These are phyloP conservation scores for Fopius arisanus DNA, from an alignment of 1,140 invertebrate species.

Conservation along the genomic window DNA sequence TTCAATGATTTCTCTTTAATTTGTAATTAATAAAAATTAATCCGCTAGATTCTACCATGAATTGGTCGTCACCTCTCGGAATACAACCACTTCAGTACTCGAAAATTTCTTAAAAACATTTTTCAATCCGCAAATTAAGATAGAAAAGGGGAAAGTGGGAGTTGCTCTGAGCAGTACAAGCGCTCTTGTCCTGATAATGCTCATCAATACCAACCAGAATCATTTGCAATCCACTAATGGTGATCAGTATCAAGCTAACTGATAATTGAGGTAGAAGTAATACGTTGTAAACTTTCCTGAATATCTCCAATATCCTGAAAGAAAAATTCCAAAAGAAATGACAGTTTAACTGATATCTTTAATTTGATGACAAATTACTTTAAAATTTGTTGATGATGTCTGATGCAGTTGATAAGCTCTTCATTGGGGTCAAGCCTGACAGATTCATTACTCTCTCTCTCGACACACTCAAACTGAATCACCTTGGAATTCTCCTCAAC, in stretches of 20 bases:
- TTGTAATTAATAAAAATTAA: too few species aligned
- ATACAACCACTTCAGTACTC: too few species aligned
- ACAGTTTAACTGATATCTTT: too few species aligned
- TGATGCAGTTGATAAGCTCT: background rate
- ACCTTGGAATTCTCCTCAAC: background rate
- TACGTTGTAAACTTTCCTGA: background rate
- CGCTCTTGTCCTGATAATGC: background rate
- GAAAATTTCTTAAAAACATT: too few species aligned
- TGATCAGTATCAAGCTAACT: background rate
- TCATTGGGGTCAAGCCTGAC: background rate
- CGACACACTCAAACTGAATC: background rate
- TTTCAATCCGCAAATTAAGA: too few species aligned
- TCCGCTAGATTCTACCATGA: too few species aligned
- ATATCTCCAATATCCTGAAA: background rate
- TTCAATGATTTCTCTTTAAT: too few species aligned
- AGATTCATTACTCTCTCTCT: background rate
- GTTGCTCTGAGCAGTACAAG: too few species aligned
- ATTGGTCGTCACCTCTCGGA: too few species aligned
- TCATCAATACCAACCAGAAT: background rate
- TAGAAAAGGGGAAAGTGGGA: too few species aligned
- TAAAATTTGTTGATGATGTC: background rate
- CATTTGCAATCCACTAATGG: background rate
- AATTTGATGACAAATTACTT: background rate
- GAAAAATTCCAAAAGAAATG: background rate
- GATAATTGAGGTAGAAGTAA: background rate